Percentiles rank a stretch among this genome's conserved stretches.
phyloP scores from a whole-genome alignment of 2,797 vertebrate genomes.

The Acrossocheilus wenchowensis region DNA sequence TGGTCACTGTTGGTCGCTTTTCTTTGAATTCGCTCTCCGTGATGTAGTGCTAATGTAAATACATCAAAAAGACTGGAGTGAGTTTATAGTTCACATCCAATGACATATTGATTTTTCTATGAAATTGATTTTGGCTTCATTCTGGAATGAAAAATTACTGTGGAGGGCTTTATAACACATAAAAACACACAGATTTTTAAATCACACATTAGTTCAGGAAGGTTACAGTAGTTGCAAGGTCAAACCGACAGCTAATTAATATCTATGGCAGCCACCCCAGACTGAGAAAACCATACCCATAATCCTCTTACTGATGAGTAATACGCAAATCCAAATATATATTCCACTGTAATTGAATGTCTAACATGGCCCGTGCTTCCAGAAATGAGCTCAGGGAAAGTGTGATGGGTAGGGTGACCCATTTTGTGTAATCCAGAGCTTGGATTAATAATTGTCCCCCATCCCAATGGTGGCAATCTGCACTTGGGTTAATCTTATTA shows the following conservation, averaged over 20 bases:
- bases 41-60: constrained; percentile 30
- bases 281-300: constrained; percentile 56
- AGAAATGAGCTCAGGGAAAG: not conserved
- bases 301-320: constrained; percentile 68
- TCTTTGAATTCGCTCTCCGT: constrained; percentile 17
- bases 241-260: not conserved
- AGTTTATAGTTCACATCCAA: not conserved
- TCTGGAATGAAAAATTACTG: not conserved
- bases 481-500: constrained; percentile 75
- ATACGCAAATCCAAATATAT: constrained; percentile 60
- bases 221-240: not conserved
- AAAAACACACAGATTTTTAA: not conserved
- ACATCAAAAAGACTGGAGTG: not conserved
- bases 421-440: constrained; percentile 76
- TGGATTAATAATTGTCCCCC: constrained; percentile 71
- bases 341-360: constrained; percentile 50
- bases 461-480: constrained; percentile 47
- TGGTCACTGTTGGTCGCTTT: constrained; percentile 1
- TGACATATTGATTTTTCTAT: not conserved
- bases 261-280: constrained; percentile 53
- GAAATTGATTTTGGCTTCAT: not conserved
- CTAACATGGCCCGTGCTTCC: constrained; percentile 36
- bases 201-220: not conserved
- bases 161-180: not conserved
- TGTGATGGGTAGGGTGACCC: constrained; percentile 70